Base-by-base conservation (phyloP, 2,888 invertebrate species). In the Diadegma fenestrale region DNA sequence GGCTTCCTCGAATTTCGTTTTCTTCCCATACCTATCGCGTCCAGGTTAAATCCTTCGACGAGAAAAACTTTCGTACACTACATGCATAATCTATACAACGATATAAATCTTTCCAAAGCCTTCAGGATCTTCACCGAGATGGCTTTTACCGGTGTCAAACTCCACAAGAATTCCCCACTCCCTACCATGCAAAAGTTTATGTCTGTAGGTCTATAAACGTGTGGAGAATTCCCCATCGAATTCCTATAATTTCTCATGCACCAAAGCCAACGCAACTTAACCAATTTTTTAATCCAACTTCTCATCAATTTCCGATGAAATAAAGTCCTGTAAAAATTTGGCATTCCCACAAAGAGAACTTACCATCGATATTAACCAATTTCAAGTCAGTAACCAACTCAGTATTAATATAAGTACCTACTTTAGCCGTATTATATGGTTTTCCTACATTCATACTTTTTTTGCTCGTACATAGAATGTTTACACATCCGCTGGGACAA, bases 101-200 rank as follows among this genome's bases (percentile, higher is more conserved):
- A 86, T 87, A 86, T 80, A 88, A 84, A 79, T 90, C 86, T 86
- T 79, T 58, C 66, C 75, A 61, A 85, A 89, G 84, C 76, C 84
- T 84, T 64, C 82, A 84, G 72, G 78, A 85, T 88, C 85, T 77
- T 58, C 48, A 51, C 63, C 2, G n/a, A 30, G 68, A 45, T 58
- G 78, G 26, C 68, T 68, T 43, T 66, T 43, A 58, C 68, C 41
- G 71, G 26, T 51, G 37, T 54, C 63, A 54, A 76, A 58, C 51
- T 30, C 75, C 41, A 14, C 54, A 33, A 45, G 63, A 48, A 51
- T 64, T 66, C 26, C 14, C 41, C 45, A 26, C 26, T 63, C 45
- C 45, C n/a, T 48, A 48, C 37, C 58, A 78, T 61, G 69, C 30
- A 30, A 17, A 45, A 22, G 48, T 75, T 43, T 63, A 54, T 48